Evolutionary conservation across 2,888 invertebrate species (phyloP), one percentile per base, ranked within the genome.

Genomic region (Quadroppia sp.): DNA sequence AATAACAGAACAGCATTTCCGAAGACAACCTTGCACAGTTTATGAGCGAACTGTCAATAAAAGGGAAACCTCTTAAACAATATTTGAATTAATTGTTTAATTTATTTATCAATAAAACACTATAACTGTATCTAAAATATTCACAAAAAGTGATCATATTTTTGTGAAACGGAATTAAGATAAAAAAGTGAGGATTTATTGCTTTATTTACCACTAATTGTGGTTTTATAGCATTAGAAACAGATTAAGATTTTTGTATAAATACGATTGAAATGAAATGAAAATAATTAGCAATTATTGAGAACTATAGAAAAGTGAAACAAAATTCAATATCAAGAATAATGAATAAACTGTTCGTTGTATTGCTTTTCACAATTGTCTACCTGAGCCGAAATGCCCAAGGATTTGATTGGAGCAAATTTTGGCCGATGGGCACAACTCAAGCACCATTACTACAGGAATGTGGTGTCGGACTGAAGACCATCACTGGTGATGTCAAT

Each of bases 401-500:
- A 15, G 20, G 4, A 4, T n/a, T n/a, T 20, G 69, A 42, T 69
- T 25, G 30, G 13, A 9, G 28, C 30, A 56, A 28, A 17, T 72
- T 59, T 59, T 42, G 59, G 53, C 48, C 48, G 15, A 13, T 3
- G 1, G 28, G 32, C 7, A 73, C 69, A 2, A 74, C 74, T n/a
- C 9, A 32, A 25, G 48, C 70, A 9, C 70, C 74, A 13, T 13
- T 30, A 36, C 17, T 25, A 20, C 15, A 45, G 17, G 36, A 17
- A 1, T 74, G 74, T 30, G 74, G 74, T 9, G 56, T 71, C n/a
- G 71, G 74, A 0, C 11, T 56, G 1, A 48, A 25, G 4, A 20
- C 71, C 20, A 11, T 74, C 11, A 36, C 30, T 28, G 20, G 6
- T 4, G 61, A 74, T 20, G 20, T 64, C 56, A 74, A 74, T 25